Base-by-base conservation (phyloP, 1,140 invertebrate genomes). In the Centruroides sculpturatus region DNA sequence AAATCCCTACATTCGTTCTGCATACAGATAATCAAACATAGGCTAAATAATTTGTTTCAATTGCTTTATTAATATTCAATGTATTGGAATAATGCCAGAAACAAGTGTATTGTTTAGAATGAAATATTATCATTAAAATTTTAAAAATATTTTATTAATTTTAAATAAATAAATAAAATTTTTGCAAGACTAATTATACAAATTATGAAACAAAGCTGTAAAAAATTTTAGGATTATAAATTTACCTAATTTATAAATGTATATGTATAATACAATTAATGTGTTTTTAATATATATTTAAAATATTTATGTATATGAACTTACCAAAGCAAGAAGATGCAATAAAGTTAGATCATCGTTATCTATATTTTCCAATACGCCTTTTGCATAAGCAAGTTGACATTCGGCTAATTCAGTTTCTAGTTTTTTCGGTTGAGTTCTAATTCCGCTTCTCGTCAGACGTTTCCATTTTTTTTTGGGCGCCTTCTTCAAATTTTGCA, bases 291-390 rank as follows among this genome's bases (percentile, higher is more conserved):
- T 23, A 23, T 23, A 23, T 23, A 23, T 23, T 23, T 23, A 49
- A 49, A 10, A 49, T 49, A 49, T 49, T 47, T 23, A 23, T 2
- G 23, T 23, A 23, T 0, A 7, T n/a, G 9, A 67, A 81, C 80
- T 81, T 76, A 82, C 81, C 74, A 82, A 75, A 59, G 81, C 81
- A 63, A 82, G 72, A 69, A 81, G 80, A 74, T 82, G 81, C 47
- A 82, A 73, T 63, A 82, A 69, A 12, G 81, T 80, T 74, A 80
- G 79, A 59, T 78, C 76, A 53, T 60, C 57, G 41, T 41, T 41
- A 41, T 41, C 8, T 41, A 41, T 41, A 41, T 41, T 41, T 41
- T 41, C 41, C 8, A 41, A 41, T 41, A 41, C 41, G 8, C 41
- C 41, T 41, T 41, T 41, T 3, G 41, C 41, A 41, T 41, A 41